phyloP scores from a whole-genome alignment of 2,888 invertebrate genomes.

The Cantharis rustica region DNA sequence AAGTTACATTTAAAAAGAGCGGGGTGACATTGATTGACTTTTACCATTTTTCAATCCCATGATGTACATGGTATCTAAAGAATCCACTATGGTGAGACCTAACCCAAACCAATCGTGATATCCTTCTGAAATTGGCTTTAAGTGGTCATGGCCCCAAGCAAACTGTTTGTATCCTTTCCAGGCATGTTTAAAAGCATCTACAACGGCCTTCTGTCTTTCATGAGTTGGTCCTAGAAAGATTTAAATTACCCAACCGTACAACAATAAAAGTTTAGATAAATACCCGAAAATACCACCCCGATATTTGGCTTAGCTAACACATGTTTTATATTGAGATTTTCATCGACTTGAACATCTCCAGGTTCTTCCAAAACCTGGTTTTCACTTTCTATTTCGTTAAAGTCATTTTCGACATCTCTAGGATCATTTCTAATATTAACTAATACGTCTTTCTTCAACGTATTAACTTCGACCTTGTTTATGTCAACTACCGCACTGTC shows the following conservation, averaged over 20 bases:
- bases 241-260: neutral
- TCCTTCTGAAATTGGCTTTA: constrained; percentile 86
- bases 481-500: constrained; percentile 42
- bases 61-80: constrained; percentile 93
- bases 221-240: constrained; percentile 74
- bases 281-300: constrained; percentile 21
- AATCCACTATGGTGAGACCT: constrained; percentile 95
- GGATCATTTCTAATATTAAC: constrained; percentile 36
- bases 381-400: constrained; percentile 41
- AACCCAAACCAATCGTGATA: constrained; percentile 94
- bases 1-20: neutral
- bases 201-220: constrained; percentile 81
- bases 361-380: constrained; percentile 59
- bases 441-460: constrained; percentile 45
- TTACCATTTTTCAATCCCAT: constrained; percentile 91
- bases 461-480: constrained; percentile 34
- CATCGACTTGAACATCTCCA: constrained; percentile 42
- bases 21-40: neutral
- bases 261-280: neutral
- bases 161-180: constrained; percentile 92
- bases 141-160: constrained; percentile 97
- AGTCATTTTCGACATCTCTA: constrained; percentile 45
- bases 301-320: constrained; percentile 45
- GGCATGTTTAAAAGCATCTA: constrained; percentile 88
- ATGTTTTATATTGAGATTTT: constrained; percentile 42